These are phyloP conservation scores for Microcebus jonahi DNA, from an alignment of 2,113 vertebrate species.

Conservation along the genomic window DNA sequence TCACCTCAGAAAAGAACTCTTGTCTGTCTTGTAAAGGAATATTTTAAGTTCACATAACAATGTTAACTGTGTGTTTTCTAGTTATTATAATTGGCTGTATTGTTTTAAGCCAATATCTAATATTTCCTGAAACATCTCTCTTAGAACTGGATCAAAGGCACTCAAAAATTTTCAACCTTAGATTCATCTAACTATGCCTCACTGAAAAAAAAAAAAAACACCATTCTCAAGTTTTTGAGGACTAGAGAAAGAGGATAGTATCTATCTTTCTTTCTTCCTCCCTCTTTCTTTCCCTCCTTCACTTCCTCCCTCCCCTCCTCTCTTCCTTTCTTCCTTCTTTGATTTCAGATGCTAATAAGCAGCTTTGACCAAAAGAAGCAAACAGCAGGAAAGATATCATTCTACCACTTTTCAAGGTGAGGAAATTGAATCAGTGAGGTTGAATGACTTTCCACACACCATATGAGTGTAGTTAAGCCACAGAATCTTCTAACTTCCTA, in stretches of 20 bases:
- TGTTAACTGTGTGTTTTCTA: background rate
- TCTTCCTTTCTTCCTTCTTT: background rate
- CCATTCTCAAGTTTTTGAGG: background rate
- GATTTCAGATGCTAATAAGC: background rate
- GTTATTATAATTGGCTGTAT: background rate
- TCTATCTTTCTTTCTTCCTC: background rate
- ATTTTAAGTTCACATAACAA: conserved; percentile 40
- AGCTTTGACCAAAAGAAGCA: background rate
- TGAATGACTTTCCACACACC: background rate
- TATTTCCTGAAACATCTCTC: conserved; percentile 43
- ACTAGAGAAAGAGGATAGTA: background rate
- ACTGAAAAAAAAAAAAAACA: background rate
- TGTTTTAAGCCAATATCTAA: conserved; percentile 17
- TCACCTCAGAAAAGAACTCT: conserved; percentile 1
- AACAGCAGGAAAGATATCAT: background rate
- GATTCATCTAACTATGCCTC: background rate
- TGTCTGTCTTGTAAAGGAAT: conserved; percentile 22
- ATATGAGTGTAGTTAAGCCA: background rate
- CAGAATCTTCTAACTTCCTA: background rate
- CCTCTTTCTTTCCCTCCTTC: no score
- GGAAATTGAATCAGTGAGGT: background rate
- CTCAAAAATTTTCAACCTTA: conserved; percentile 49
- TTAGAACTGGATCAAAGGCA: conserved; percentile 35
- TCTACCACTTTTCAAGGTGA: background rate
- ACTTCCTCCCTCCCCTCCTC: background rate